Evolutionary conservation across 2,797 vertebrate genomes (phyloP), one percentile per base, ranked within the genome.

Genomic region (Eremophila alpestris): DNA sequence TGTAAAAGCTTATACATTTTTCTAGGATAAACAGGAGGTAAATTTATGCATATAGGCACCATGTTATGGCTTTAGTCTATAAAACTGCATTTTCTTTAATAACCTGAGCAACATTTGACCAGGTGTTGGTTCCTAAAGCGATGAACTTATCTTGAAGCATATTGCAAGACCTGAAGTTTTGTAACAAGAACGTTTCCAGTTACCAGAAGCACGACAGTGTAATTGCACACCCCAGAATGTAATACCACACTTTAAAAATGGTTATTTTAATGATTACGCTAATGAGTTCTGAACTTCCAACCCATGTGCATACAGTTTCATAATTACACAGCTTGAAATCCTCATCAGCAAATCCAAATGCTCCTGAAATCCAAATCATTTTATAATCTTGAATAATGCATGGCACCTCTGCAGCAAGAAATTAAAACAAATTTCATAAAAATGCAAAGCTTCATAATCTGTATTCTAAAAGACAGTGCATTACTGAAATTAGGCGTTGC

Each of bases 251-350:
- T 98, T 97, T 14, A 89, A 94, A 97, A 96, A 89, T 91, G 92
- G 97, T 97, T 98, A 97, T 97, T 97, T 97, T 94, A 97, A 97
- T 97, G 96, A 97, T 97, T 96, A 96, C 94, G 2, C 93, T 98
- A 98, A 98, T 89, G 91, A 98, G 97, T 97, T 96, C 97, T 98
- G 97, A 98, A 98, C 97, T 98, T 98, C 97, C 97, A 97, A 97
- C 97, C 97, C 97, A 97, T 96, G 97, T 83, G 96, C 94, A 90
- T 51, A 80, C 74, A 95, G 95, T 95, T 97, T 97, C 90, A 82
- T 98, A 98, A 98, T 98, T 98, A 97, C 98, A 98, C 98, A 98
- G 98, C 97, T 98, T 98, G 97, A 98, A 98, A 97, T 91, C 97
- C 96, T 98, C 97, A 98, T 98, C 98, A 98, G 96, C 95, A 97